Conservation (phyloP, 1,140 invertebrate species). For the Popillia japonica region DNA sequence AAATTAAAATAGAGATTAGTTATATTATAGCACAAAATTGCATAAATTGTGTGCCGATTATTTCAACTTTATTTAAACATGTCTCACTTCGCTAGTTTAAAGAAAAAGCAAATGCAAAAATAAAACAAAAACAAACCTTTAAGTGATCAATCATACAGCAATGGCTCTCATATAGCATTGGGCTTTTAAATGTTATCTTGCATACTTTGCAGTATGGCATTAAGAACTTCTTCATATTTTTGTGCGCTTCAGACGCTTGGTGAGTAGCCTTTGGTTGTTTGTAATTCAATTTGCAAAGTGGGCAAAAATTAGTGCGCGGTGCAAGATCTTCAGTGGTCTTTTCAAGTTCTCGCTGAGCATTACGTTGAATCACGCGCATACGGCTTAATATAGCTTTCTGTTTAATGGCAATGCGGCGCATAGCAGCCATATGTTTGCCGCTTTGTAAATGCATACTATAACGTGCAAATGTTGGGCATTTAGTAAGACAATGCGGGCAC, state of each 20-base stretch:
- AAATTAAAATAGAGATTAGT: background rate
- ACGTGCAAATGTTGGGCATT: conserved; percentile 75
- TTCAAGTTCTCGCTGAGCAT: conserved; percentile 74
- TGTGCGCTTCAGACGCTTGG: conserved; percentile 77
- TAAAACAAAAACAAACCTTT: conserved; percentile 65
- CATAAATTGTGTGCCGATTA: too few relatives aligned
- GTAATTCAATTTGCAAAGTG: conserved; percentile 82
- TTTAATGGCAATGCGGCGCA: conserved; percentile 74
- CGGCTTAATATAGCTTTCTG: conserved; percentile 75
- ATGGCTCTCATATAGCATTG: conserved; percentile 83
- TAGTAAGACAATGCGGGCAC: conserved; percentile 78
- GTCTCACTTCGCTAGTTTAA: too few relatives aligned
- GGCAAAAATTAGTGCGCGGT: conserved; percentile 74
- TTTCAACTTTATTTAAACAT: too few relatives aligned
- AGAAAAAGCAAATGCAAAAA: background rate
- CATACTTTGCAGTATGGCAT: conserved; percentile 79
- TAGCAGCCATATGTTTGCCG: conserved; percentile 72
- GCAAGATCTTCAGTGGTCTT: conserved; percentile 71
- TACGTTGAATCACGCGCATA: conserved; percentile 77
- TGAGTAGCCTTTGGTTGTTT: conserved; percentile 77
- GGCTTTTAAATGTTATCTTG: conserved; percentile 76
- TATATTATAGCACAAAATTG: too few relatives aligned
- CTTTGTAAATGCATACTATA: conserved; percentile 77
- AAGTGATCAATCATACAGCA: conserved; percentile 81
- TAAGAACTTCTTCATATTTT: conserved; percentile 83